Percentiles rank a stretch among this genome's conserved stretches.
Conservation (phyloP, 2,797 vertebrate genomes). For the Anniella stebbinsi region DNA sequence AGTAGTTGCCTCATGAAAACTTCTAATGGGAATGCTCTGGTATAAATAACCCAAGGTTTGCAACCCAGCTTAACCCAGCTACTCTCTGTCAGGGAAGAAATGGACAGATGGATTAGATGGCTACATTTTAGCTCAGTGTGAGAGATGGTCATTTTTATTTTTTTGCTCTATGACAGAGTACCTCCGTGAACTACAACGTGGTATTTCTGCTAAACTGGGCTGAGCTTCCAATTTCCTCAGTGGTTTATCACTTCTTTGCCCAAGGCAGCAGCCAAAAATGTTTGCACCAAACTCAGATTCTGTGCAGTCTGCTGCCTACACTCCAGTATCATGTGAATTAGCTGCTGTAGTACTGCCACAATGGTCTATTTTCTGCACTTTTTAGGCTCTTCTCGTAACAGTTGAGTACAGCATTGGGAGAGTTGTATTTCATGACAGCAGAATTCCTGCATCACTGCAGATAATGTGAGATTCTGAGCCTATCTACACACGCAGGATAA, state of each 20-base stretch:
- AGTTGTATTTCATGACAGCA: not conserved
- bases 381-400: not conserved
- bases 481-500: too few relatives aligned
- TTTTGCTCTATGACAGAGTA: not conserved
- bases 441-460: not conserved
- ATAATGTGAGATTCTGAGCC: too few relatives aligned
- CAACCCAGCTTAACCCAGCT: not conserved
- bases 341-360: not conserved
- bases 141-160: not conserved
- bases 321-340: not conserved
- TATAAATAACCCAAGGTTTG: constrained; percentile 5
- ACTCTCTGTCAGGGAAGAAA: not conserved
- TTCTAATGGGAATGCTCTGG: not conserved
- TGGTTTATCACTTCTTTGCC: not conserved
- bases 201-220: not conserved
- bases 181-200: not conserved
- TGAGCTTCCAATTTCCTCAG: not conserved
- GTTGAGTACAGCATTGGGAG: not conserved
- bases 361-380: not conserved
- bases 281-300: not conserved
- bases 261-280: not conserved
- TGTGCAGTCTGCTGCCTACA: not conserved
- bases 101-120: not conserved
- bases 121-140: not conserved
- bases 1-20: not conserved